Conservation (phyloP, 37 sponge, comb jelly and placozoan species). For the Lycopodina hypogea region DNA sequence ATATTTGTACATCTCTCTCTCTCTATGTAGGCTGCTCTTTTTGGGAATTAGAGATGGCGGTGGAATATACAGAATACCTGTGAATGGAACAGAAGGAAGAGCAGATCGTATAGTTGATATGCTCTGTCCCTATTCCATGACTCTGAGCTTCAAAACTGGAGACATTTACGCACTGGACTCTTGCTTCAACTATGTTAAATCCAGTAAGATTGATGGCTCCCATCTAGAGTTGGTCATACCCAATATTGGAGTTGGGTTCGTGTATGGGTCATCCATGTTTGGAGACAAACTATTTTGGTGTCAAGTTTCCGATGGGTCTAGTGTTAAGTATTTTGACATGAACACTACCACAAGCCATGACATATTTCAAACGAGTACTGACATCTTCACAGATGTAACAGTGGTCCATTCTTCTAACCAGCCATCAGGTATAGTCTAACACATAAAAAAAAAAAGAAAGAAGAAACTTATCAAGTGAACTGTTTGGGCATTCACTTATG, state of each 20-base stretch:
- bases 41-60: neutral
- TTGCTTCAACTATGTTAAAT: neutral
- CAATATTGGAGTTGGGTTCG: neutral
- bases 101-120: too few relatives aligned
- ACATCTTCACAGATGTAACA: neutral
- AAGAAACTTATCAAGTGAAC: too few relatives aligned
- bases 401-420: conserved; percentile 14
- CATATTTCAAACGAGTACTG: neutral
- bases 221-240: neutral
- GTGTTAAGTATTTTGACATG: neutral
- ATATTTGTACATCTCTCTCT: too few relatives aligned
- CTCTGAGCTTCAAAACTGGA: neutral
- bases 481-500: too few relatives aligned
- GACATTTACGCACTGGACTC: neutral
- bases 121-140: neutral
- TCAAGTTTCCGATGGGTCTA: neutral
- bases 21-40: neutral
- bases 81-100: neutral
- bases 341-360: neutral
- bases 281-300: neutral
- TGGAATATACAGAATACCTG: conserved; percentile 2
- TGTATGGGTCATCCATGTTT: conserved; percentile 3
- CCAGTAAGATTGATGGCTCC: conserved; percentile 10
- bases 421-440: conserved; percentile 19
- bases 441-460: too few relatives aligned